Percentiles rank a stretch among this genome's conserved stretches.
Conservation (phyloP, 2,888 invertebrate genomes). For the Ariolimax columbianus region DNA sequence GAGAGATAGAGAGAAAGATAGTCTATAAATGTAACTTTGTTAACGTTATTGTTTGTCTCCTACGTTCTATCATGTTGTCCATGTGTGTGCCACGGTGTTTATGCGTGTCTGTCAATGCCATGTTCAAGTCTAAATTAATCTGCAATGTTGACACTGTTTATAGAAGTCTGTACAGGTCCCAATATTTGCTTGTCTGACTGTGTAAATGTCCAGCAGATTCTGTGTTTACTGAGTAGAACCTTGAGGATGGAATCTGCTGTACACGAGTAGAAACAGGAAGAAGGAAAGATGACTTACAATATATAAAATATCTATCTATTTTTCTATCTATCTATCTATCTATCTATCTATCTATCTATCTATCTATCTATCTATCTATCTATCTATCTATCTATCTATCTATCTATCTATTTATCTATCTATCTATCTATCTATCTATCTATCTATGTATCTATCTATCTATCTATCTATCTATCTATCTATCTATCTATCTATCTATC, state of each 20-base stretch:
- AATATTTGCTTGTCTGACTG: too few species aligned
- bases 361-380: constrained; percentile 7
- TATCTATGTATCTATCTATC: background rate
- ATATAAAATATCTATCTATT: background rate
- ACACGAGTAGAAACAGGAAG: too few species aligned
- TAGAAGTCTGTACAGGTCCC: too few species aligned
- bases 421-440: background rate
- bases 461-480: background rate
- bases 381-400: constrained; percentile 18
- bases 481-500: constrained; percentile 17
- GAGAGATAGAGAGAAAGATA: too few species aligned
- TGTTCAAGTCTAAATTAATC: background rate
- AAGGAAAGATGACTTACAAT: background rate
- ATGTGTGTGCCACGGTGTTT: too few species aligned
- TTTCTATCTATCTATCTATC: background rate
- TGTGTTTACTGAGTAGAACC: too few species aligned
- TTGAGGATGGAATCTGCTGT: too few species aligned
- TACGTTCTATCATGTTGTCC: too few species aligned
- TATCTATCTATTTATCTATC: background rate
- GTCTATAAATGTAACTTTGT: too few species aligned
- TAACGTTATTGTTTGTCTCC: too few species aligned
- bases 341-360: constrained; percentile 1
- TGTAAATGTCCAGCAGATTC: too few species aligned
- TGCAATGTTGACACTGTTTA: background rate
- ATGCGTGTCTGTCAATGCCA: too few species aligned